Evolutionary conservation across 2,888 invertebrate species (phyloP), one percentile per base, ranked within the genome.

Genomic region (Drosophila koepferae): DNA sequence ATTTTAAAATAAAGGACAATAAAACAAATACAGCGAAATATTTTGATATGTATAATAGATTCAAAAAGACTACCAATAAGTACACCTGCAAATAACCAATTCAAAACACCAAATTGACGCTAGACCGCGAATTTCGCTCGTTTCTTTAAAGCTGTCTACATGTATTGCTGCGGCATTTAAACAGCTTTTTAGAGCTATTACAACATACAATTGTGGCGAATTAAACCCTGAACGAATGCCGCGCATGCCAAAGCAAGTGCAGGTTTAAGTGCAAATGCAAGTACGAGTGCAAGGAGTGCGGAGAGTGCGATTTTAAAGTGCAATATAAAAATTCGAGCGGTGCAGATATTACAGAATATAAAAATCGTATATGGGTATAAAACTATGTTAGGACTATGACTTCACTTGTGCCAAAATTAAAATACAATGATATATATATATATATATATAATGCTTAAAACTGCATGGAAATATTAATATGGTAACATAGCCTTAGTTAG

Each of bases 41-140:
- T 38, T n/a, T 23, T 28, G 28, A 28, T 28, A 28, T 3, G n/a
- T 18, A n/a, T 54, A 10, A 3, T 23, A 6, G 1, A 14, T 23
- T 34, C 23, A 62, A 46, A 60, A 63, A 54, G 46, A 58, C 62
- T 49, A 59, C 48, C 31, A n/a, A 38, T 23, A 51, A 63, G 41
- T 20, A 43, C 60, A 65, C 43, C 49, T 3, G 18, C 34, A 55
- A 62, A 71, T 63, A 73, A 70, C 76, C 77, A 77, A 80, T 61
- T 77, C 86, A 91, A 91, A 81, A 81, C 88, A 81, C 89, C 89
- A 91, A 89, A 91, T 91, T 91, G 91, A 91, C 82, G 84, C 80
- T 89, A 81, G 78, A 78, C 80, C 77, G 58, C 74, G 61, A 51
- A 40, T 63, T 48, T 20, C 31, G 53, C 67, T 64, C 66, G 38